These are phyloP conservation scores for Saccostrea cuccullata DNA, from an alignment of 1,140 invertebrate species.

Conservation along the genomic window DNA sequence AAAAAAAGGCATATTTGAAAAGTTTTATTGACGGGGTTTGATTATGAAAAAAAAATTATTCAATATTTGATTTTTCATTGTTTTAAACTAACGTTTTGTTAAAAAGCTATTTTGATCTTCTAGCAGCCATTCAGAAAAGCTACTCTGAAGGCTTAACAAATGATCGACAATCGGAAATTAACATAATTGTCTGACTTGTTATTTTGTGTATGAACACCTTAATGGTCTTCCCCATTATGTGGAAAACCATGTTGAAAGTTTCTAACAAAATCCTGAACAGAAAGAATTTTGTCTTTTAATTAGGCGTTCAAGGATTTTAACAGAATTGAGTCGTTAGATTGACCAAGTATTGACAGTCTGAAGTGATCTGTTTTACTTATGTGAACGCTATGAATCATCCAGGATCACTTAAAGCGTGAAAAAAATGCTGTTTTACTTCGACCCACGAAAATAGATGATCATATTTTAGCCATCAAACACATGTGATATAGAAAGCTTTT, in stretches of 20 bases:
- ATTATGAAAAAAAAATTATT: not conserved
- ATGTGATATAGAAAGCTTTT: not conserved
- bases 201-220: not conserved
- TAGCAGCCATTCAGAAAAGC: not conserved
- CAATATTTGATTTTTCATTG: constrained; percentile 19
- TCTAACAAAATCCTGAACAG: not conserved
- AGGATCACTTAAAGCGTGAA: constrained; percentile 4
- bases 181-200: constrained; percentile 15
- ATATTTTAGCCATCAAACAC: not conserved
- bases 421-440: constrained; percentile 32
- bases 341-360: constrained; percentile 23
- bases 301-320: constrained; percentile 25
- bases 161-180: constrained; percentile 23
- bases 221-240: not conserved
- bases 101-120: constrained; percentile 14
- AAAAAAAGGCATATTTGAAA: not conserved
- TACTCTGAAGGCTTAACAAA: constrained; percentile 5
- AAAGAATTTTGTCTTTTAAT: not conserved
- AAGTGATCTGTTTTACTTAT: constrained; percentile 34
- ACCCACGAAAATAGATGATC: not conserved
- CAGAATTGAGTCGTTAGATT: constrained; percentile 28
- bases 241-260: constrained; percentile 21
- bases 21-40: not conserved
- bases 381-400: constrained; percentile 13
- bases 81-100: constrained; percentile 18